Conservation (phyloP, 2,113 vertebrate species). For the Peromyscus maniculatus region DNA sequence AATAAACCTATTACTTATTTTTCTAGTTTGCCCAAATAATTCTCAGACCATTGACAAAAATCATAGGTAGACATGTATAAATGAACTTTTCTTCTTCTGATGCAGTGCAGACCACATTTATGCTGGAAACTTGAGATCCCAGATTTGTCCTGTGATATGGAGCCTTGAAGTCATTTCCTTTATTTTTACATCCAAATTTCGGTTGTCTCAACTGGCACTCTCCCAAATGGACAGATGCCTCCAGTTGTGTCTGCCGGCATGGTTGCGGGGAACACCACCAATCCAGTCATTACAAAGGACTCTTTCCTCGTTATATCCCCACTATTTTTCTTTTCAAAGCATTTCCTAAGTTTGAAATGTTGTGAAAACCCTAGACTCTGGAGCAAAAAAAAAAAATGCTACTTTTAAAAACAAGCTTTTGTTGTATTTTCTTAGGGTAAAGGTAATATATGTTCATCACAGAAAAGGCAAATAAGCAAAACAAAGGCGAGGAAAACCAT, state of each 20-base stretch:
- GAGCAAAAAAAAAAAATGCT: not conserved
- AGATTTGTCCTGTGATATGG: not conserved
- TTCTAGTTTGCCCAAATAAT: not conserved
- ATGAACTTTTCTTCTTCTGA: constrained; percentile 4
- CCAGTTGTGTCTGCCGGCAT: not conserved
- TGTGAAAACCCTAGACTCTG: not conserved
- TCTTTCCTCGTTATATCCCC: constrained; percentile 32
- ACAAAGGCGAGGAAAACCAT: not conserved
- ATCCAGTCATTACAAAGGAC: not conserved
- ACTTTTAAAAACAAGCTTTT: constrained; percentile 61
- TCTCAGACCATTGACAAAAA: not conserved
- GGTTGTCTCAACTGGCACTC: constrained; percentile 58
- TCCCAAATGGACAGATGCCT: constrained; percentile 59
- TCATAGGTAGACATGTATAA: not conserved
- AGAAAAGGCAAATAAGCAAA: constrained; percentile 49
- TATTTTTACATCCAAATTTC: constrained; percentile 53
- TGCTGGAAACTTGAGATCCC: constrained; percentile 10
- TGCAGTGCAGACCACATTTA: not conserved
- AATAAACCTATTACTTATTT: constrained; percentile 11
- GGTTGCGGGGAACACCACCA: not conserved
- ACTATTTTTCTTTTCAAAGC: constrained; percentile 47
- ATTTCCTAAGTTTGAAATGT: constrained; percentile 33
- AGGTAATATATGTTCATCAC: constrained; percentile 26
- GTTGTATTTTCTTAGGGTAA: constrained; percentile 58
- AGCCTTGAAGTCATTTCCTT: constrained; percentile 19